Evolutionary conservation across 2,797 vertebrate genomes (phyloP).

Genomic region (Myripristis jacobus): DNA sequence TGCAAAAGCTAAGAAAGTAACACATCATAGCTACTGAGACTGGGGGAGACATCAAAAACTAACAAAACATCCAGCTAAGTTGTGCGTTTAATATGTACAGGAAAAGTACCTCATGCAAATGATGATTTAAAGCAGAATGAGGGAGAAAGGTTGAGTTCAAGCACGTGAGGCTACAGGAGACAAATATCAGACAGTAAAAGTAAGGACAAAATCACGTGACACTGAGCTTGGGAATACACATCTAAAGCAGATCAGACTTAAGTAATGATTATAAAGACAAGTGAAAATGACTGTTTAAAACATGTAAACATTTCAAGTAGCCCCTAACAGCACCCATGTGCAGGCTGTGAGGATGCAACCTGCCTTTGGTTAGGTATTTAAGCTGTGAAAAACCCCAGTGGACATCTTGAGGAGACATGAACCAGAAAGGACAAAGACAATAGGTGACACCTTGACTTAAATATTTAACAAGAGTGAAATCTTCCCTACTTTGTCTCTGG

Average conservation of each 20-base stretch:
- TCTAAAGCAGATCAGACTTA: background rate
- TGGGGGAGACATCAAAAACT: slow-evolving; percentile 1
- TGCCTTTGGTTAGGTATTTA: slow-evolving; percentile 12
- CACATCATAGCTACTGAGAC: background rate
- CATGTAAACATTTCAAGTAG: slow-evolving; percentile 79
- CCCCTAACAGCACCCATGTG: slow-evolving; percentile 19
- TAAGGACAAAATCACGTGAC: background rate
- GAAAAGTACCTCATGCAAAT: background rate
- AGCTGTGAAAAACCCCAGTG: background rate
- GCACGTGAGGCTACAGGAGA: background rate
- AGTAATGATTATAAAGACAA: slow-evolving; percentile 4
- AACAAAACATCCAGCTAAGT: background rate
- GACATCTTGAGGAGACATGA: background rate
- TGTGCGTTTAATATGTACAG: background rate
- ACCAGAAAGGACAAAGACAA: background rate
- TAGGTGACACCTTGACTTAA: background rate
- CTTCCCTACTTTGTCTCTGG: background rate
- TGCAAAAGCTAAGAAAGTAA: slow-evolving; percentile 5
- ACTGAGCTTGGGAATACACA: background rate
- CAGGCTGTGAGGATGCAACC: background rate
- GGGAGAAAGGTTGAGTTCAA: background rate
- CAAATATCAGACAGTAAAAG: background rate
- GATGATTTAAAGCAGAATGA: slow-evolving; percentile 3
- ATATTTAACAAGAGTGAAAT: slow-evolving; percentile 8
- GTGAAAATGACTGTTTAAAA: slow-evolving; percentile 22